Evolutionary conservation across 92 coral and sea anemone genomes (phyloP).

Genomic region (Galaxea fascicularis): DNA sequence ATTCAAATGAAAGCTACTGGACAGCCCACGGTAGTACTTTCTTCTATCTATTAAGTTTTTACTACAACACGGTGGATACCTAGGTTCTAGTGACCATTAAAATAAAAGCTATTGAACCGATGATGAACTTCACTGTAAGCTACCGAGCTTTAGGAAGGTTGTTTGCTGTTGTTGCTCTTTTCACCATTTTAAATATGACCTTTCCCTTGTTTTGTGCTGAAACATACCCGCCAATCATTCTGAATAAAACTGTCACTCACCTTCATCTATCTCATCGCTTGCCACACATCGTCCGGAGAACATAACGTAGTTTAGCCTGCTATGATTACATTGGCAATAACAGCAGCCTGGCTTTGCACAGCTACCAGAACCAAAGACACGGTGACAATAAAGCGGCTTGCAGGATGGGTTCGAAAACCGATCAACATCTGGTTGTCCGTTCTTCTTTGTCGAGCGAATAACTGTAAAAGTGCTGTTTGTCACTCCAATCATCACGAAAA

Average conservation of each 20-base stretch:
- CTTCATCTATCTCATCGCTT: slow-evolving; percentile 1
- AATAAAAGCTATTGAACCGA: neutral
- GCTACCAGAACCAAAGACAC: neutral
- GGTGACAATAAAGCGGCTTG: neutral
- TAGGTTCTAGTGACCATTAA: too few relatives aligned
- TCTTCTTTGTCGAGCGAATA: neutral
- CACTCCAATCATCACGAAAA: neutral
- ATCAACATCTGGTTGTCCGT: neutral
- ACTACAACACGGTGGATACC: neutral
- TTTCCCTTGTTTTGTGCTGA: too few relatives aligned
- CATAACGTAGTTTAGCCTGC: neutral
- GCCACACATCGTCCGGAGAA: neutral
- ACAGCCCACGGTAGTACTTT: neutral
- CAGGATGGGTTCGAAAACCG: slow-evolving; percentile 3
- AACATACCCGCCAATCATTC: neutral
- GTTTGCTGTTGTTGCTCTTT: neutral
- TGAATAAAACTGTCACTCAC: neutral
- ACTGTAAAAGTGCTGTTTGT: neutral
- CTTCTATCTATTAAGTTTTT: too few relatives aligned
- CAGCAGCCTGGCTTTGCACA: neutral
- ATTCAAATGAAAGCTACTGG: neutral
- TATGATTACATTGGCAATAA: neutral
- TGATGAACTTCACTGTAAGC: neutral
- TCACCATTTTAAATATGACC: neutral
- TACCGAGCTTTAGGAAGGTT: neutral